Base-by-base conservation (phyloP, 2,797 vertebrate genomes). In the Bucorvus abyssinicus region DNA sequence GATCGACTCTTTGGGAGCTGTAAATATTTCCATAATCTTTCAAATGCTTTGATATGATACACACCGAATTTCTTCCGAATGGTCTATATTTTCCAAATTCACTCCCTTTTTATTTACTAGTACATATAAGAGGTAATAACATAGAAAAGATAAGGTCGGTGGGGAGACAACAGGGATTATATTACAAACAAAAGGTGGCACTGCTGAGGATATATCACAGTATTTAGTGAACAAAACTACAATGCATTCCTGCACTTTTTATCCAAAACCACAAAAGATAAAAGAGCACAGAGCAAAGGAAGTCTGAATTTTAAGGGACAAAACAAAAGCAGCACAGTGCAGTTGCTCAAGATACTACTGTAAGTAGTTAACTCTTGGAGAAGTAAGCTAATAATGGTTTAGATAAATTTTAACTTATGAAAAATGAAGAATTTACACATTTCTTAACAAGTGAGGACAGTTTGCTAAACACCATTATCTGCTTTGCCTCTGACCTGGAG, bases 21-120 rank as follows among this genome's bases (percentile, higher is more conserved):
- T 87, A 84, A 89, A 79, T 87, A 61, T 78, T 95, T 94, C 74
- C 74, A 45, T 79, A 90, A 68, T 67, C 26, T 83, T 92, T 87
- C 30, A n/a, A 40, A 52, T 91, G 89, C 70, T 90, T 56, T 76
- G 53, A 56, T 82, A 19, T 2, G 19, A 47, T 65, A 59, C 14
- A 68, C 10, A 10, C 16, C 60, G 69, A 68, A 60, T 77, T 87
- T 92, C 61, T 38, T 87, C 70, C 3, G 7, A 91, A 79, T 65
- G 50, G 34, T 56, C 53, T 74, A 6, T 67, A 84, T 92, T 89
- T 87, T 93, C 61, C 45, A 85, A 89, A 91, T 70, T 77, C 6
- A 1, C 55, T 93, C 52, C 42, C 22, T 91, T 78, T 87, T 90
- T 86, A 57, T 86, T 86, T 90, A 50, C 24, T 29, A 80, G 42